Percentiles rank a stretch among this genome's conserved stretches.
phyloP scores from a whole-genome alignment of 2,888 invertebrate genomes.

The Pardosa pseudoannulata region DNA sequence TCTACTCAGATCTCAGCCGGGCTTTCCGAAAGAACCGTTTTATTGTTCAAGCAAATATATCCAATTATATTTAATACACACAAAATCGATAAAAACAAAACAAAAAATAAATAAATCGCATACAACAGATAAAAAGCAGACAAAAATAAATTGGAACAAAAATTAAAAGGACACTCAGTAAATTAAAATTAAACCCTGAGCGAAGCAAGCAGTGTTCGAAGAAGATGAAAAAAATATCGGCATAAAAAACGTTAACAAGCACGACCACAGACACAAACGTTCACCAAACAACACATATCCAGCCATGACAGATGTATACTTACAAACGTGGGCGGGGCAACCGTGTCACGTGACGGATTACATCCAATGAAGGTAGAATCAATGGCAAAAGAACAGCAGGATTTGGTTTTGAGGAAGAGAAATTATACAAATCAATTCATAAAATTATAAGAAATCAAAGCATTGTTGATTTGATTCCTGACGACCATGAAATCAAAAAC shows the following conservation, averaged over 20 bases:
- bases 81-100: not conserved
- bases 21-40: conserved; percentile 1
- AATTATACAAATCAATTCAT: conserved; percentile 69
- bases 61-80: no score
- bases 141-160: no score
- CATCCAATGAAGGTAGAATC: conserved; percentile 54
- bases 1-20: conserved; percentile 24
- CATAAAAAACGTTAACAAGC: conserved; percentile 29
- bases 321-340: conserved; percentile 53
- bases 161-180: conserved; percentile 11
- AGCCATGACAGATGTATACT: conserved; percentile 29
- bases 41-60: not conserved
- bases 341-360: conserved; percentile 41
- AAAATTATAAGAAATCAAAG: conserved; percentile 70
- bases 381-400: conserved; percentile 71
- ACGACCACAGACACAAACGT: conserved; percentile 62
- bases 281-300: conserved; percentile 55
- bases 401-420: conserved; percentile 60
- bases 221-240: not conserved
- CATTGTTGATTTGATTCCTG: conserved; percentile 52
- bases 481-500: conserved; percentile 36
- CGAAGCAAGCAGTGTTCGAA: conserved; percentile 50
- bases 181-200: conserved; percentile 29
- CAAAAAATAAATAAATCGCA: conserved; percentile 28
- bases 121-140: conserved; percentile 48